Percentiles rank a stretch among this genome's conserved stretches.
These are phyloP conservation scores for Temnothorax unifasciatus DNA, from an alignment of 2,888 invertebrate genomes.

Conservation along the genomic window DNA sequence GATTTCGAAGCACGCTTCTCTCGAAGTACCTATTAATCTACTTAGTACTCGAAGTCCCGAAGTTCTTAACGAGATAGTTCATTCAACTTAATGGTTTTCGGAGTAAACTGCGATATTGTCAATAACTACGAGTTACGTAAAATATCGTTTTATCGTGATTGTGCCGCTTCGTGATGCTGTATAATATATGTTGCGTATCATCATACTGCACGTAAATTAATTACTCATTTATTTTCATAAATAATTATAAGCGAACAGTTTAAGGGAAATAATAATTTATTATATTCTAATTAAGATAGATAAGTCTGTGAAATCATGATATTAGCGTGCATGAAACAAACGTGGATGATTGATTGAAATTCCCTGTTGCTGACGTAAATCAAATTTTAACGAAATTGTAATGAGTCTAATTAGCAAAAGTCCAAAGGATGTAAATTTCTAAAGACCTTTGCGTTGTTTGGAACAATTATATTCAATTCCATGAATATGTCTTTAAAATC, in stretches of 20 bases:
- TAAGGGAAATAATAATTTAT: background rate
- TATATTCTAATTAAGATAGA: conserved; percentile 30
- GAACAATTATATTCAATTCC: background rate
- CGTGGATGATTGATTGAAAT: conserved; percentile 30
- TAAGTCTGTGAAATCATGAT: background rate
- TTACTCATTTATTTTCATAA: conserved; percentile 31
- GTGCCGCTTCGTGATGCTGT: background rate
- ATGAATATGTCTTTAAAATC: background rate
- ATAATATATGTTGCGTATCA: background rate
- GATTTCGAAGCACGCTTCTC: conserved; percentile 15
- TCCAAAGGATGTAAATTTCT: background rate
- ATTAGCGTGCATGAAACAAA: background rate
- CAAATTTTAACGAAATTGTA: background rate
- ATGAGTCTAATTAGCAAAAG: background rate
- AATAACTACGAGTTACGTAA: conserved; percentile 13
- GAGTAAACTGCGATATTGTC: conserved; percentile 33
- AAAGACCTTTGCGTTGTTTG: background rate
- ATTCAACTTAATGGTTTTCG: conserved; percentile 37
- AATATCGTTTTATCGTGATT: conserved; percentile 21
- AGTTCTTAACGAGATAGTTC: conserved; percentile 36
- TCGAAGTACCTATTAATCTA: conserved; percentile 17
- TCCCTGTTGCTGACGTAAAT: background rate
- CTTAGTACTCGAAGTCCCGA: background rate
- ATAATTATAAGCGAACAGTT: background rate
- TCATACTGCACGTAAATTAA: background rate